Evolutionary conservation across 2,113 vertebrate species (phyloP).

Genomic region (Anolis sagrei): DNA sequence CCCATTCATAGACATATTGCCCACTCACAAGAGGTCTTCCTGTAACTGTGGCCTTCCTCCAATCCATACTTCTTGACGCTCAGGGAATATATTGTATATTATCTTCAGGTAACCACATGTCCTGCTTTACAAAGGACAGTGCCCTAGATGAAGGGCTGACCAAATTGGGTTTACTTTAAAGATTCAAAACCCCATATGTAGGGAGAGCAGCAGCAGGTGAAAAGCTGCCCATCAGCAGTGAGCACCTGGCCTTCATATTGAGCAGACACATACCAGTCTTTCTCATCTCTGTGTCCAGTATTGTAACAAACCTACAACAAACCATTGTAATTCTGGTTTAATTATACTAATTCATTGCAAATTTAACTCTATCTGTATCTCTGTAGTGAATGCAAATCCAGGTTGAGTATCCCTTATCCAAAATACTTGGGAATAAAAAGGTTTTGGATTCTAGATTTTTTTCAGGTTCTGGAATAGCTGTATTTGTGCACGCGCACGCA

Average conservation of each 20-base stretch:
- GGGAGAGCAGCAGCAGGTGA: not conserved
- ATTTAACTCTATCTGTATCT: not conserved
- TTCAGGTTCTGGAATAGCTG: too few species aligned
- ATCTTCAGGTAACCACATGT: not conserved
- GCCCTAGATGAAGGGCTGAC: not conserved
- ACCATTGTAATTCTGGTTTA: not conserved
- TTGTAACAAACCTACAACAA: too few species aligned
- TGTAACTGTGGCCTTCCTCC: not conserved
- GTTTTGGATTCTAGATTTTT: too few species aligned
- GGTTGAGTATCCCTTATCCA: too few species aligned
- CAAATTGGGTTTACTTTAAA: not conserved
- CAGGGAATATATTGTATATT: not conserved
- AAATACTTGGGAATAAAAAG: too few species aligned
- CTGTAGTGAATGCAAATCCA: too few species aligned
- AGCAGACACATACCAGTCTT: not conserved
- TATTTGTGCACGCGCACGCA: too few species aligned
- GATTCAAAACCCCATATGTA: not conserved
- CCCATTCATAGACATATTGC: too few species aligned
- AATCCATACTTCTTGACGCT: not conserved
- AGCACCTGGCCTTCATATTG: not conserved
- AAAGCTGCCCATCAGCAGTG: not conserved
- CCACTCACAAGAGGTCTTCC: not conserved
- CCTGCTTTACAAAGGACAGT: not conserved
- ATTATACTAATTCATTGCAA: not conserved
- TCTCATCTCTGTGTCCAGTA: not conserved